Evolutionary conservation across 2,113 vertebrate genomes (phyloP), one percentile per base, ranked within the genome.

Genomic region (Sclerurus mexicanus): DNA sequence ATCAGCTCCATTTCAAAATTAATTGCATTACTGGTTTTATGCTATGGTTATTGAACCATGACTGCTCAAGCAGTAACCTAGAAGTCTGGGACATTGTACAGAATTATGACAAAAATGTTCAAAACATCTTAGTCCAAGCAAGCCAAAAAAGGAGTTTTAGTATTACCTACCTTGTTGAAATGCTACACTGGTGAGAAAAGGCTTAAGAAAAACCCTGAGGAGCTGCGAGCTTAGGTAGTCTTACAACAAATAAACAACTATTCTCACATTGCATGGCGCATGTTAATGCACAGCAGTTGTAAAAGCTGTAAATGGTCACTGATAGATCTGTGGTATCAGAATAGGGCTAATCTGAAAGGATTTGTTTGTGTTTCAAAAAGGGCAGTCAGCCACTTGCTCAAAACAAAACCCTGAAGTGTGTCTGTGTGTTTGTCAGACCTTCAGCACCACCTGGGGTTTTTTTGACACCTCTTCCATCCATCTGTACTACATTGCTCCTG

Each of bases 311-410:
- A 83, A 58, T 79, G 64, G 23, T 68, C 59, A 31, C 55, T 84
- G 44, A 50, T 10, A 31, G 30, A 2, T 55, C 44, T 12, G 2
- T 73, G 7, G 35, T 12, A 23, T 64, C 33, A 76, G 20, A 76
- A 87, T 42, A 55, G 8, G 6, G 23, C 6, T 91, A 58, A 89
- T 44, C 27, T 67, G 44, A 47, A 72, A 12, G 14, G 3, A 0
- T 33, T 46, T 21, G 7, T 40, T 47, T 24, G 4, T 52, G 20
- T 33, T 59, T 71, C 40, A 10, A 35, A 63, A 79, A 42, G n/a
- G 5, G 22, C 18, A 52, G 18, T 58, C 39, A 42, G 46, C 16
- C 49, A 31, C 2, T 0, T 1, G 4, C 19, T 47, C 30, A 42
- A 81, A 81, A 21, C 9, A 37, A 46, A 58, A 33, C 6, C 11